Evolutionary conservation across 2,888 invertebrate genomes (phyloP).

Genomic region (Cryptops parisi): DNA sequence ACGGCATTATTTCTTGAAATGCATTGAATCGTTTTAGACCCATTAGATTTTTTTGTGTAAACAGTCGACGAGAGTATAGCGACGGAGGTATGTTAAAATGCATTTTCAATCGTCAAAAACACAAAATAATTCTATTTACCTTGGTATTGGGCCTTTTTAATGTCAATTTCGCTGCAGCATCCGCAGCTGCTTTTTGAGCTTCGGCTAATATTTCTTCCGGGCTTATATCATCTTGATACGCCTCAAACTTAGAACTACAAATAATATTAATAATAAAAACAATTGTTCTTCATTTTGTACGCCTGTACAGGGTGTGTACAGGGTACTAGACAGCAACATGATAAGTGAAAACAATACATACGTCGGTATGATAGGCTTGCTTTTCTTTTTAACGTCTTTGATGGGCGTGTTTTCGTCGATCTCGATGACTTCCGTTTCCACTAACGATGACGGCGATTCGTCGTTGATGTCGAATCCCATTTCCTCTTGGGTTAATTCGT

Average conservation of each 20-base stretch:
- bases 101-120: no score
- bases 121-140: slow-evolving; percentile 25
- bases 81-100: no score
- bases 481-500: slow-evolving; percentile 57
- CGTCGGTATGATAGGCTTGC: slow-evolving; percentile 14
- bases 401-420: slow-evolving; percentile 22
- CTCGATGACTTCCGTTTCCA: slow-evolving; percentile 18
- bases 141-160: slow-evolving; percentile 38
- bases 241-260: slow-evolving; percentile 46
- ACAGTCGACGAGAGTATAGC: no score
- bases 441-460: slow-evolving; percentile 16
- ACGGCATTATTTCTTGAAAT: slow-evolving; percentile 4
- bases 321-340: no score
- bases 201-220: slow-evolving; percentile 63
- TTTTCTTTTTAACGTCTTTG: slow-evolving; percentile 19
- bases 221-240: slow-evolving; percentile 56
- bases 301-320: no score
- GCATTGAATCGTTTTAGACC: no score
- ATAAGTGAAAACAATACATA: neutral
- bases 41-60: no score
- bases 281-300: no score
- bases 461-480: slow-evolving; percentile 57
- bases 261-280: slow-evolving; percentile 9
- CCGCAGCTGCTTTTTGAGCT: slow-evolving; percentile 52
- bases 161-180: slow-evolving; percentile 48